Evolutionary conservation across 2,888 invertebrate species (phyloP).

Genomic region (Kryphioiulus occultus): DNA sequence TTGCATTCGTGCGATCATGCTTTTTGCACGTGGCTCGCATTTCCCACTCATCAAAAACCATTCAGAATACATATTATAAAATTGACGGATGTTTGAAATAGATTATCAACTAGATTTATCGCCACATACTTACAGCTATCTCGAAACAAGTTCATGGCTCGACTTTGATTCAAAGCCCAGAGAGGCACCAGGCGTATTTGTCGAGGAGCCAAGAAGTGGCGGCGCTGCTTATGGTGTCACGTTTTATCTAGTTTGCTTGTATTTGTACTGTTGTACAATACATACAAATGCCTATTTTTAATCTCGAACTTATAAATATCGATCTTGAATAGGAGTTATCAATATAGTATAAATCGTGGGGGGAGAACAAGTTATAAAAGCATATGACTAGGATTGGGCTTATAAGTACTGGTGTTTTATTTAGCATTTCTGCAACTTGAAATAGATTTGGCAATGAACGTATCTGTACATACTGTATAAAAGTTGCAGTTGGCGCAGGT

Average conservation of each 20-base stretch:
- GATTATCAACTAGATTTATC: conserved; percentile 36
- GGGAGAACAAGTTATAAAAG: not conserved
- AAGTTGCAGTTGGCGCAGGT: too few species aligned
- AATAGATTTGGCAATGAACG: not conserved
- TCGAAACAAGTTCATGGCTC: not conserved
- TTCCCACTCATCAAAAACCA: not conserved
- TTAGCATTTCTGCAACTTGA: not conserved
- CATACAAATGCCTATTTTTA: not conserved
- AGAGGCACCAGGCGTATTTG: conserved; percentile 36
- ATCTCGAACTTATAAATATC: not conserved
- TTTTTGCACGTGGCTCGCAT: conserved; percentile 7
- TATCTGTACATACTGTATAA: too few species aligned
- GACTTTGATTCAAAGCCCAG: conserved; percentile 18
- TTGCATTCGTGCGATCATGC: not conserved
- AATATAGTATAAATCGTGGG: not conserved
- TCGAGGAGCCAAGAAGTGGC: not conserved
- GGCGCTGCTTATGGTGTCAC: not conserved
- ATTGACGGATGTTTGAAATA: not conserved
- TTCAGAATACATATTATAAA: conserved; percentile 2
- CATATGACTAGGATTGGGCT: not conserved
- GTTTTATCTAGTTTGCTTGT: conserved; percentile 20
- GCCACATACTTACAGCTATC: conserved; percentile 9
- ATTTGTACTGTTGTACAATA: not conserved
- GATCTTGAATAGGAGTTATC: not conserved
- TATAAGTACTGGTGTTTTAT: not conserved